Evolutionary conservation across 2,888 invertebrate species (phyloP), one percentile per base, ranked within the genome.

Genomic region (Plemyria rubiginata): DNA sequence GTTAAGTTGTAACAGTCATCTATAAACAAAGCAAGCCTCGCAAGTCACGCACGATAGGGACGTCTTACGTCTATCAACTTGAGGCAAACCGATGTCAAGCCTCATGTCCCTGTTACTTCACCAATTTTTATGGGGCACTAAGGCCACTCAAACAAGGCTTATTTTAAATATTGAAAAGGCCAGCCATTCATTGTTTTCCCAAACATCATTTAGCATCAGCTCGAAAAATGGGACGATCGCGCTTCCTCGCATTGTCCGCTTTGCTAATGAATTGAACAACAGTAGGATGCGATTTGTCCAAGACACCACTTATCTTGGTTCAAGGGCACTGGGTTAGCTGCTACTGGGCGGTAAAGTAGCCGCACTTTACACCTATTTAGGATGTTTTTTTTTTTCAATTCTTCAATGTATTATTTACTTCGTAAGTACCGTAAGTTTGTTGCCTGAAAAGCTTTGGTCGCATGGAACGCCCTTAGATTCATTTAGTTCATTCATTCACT

Each of bases 201-300:
- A 13, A 48, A 38, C 57, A 38, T 48, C 38, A 54, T 38, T 56
- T 52, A 52, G 40, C 48, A 50, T 13, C 13, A 52, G 38, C 16
- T 29, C 28, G 15, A 32, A 55, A 66, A 69, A 60, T 69, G 46
- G 62, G 66, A 62, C 61, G 53, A 46, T 51, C 46, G 3, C 53
- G 53, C 15, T 38, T 38, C 46, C 56, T 62, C 54, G 56, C 56
- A 62, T 65, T 61, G 61, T 59, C 12, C 16, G 15, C 16, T 7
- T 4, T 9, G 40, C 54, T 65, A 51, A 67, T 66, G 67, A 68
- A 67, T 63, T 55, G 61, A 79, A 79, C 77, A 79, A 78, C 76
- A 70, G 75, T 78, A 73, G 80, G 78, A 81, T 80, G 75, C 62
- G 58, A 70, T 71, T 70, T 66, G 69, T 74, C 70, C 68, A 40